These are phyloP conservation scores for Polyergus mexicanus DNA, from an alignment of 1,140 invertebrate species.

Conservation along the genomic window DNA sequence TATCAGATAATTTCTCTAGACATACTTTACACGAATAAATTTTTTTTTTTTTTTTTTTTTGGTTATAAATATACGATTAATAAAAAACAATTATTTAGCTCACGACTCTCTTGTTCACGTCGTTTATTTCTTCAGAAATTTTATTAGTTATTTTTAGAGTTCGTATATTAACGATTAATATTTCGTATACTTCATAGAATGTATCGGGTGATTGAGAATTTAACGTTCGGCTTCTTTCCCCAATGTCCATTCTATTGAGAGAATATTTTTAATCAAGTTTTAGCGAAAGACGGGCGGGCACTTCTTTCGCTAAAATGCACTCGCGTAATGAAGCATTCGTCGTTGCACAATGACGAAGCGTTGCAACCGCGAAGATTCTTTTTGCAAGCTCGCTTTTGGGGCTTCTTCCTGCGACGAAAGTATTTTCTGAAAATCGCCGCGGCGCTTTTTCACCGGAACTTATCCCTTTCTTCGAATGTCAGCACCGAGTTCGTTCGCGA, in stretches of 20 bases:
- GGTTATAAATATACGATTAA: not conserved
- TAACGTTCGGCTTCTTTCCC: not conserved
- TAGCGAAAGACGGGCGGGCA: constrained; percentile 11
- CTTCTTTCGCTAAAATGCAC: constrained; percentile 33
- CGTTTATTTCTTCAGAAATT: not conserved
- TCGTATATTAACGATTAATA: constrained; percentile 3
- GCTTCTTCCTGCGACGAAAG: constrained; percentile 9
- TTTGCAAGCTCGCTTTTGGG: constrained; percentile 11
- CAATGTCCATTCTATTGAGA: not conserved
- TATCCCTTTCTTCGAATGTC: constrained; percentile 25
- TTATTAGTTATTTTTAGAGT: not conserved
- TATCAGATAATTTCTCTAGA: not conserved
- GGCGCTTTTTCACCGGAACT: constrained; percentile 36
- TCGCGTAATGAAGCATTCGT: constrained; percentile 46
- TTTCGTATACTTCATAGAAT: not conserved
- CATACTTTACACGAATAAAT: not conserved
- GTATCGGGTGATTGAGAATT: constrained; percentile 14
- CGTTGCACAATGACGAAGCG: constrained; percentile 33
- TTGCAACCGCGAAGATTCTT: constrained; percentile 33
- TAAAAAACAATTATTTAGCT: not conserved
- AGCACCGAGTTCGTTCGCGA: constrained; percentile 11
- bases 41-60: not conserved
- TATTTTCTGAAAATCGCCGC: constrained; percentile 59
- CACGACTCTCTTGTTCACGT: not conserved
- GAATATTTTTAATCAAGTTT: constrained; percentile 43